Conservation (phyloP, 1,140 invertebrate species). For the Coenobita brevimanus region DNA sequence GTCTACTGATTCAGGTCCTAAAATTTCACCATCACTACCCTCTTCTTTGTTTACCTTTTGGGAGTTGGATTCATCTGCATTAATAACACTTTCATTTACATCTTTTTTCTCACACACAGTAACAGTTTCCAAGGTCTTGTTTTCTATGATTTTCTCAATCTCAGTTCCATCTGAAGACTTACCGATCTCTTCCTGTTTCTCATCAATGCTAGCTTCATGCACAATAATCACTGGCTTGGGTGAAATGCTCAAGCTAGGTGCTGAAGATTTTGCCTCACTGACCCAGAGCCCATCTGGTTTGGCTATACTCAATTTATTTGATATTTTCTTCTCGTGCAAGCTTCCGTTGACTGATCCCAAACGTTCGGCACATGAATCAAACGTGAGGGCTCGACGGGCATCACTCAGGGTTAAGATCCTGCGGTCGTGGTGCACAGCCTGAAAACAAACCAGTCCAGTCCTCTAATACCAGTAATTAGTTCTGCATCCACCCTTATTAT, state of each 20-base stretch:
- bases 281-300: background rate
- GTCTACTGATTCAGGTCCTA: too few species aligned
- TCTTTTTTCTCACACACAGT: background rate
- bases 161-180: background rate
- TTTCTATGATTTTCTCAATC: slow-evolving; percentile 16
- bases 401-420: slow-evolving; percentile 53
- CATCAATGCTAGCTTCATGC: slow-evolving; percentile 39
- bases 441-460: too few species aligned
- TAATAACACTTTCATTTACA: background rate
- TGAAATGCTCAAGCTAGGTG: background rate
- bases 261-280: slow-evolving; percentile 8
- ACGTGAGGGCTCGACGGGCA: slow-evolving; percentile 61
- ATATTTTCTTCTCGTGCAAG: slow-evolving; percentile 25
- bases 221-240: slow-evolving; percentile 47
- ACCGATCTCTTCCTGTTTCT: slow-evolving; percentile 28
- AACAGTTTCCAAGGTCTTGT: background rate
- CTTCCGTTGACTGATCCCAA: slow-evolving; percentile 60
- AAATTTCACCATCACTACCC: too few species aligned
- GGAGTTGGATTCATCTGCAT: background rate
- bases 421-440: slow-evolving; percentile 41
- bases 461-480: too few species aligned
- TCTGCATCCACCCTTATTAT: too few species aligned
- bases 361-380: slow-evolving; percentile 67
- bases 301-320: slow-evolving; percentile 2
- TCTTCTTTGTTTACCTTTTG: background rate